Conservation (phyloP, 2,888 invertebrate genomes). For the Didymodactylos carnosus region DNA sequence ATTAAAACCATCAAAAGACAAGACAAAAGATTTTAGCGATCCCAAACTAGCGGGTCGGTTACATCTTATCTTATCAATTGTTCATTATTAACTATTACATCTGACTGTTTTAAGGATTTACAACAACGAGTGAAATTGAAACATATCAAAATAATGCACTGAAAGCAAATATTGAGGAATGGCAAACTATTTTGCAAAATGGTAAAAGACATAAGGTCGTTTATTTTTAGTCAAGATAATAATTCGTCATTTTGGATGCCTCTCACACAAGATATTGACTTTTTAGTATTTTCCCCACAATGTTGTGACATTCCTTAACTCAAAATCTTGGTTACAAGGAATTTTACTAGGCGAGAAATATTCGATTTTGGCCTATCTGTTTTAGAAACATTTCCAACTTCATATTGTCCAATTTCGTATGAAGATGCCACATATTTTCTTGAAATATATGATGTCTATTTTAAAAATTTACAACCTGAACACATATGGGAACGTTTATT, state of each 20-base stretch:
- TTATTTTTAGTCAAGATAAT: no score
- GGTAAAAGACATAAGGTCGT: no score
- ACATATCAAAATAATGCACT: slow-evolving; percentile 21
- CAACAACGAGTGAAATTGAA: slow-evolving; percentile 19
- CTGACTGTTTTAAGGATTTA: slow-evolving; percentile 18
- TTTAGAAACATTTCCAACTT: slow-evolving; percentile 20
- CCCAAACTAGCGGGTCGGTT: slow-evolving; percentile 18
- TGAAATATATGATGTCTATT: not conserved
- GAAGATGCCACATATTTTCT: slow-evolving; percentile 19
- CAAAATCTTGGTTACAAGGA: no score
- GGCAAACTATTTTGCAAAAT: slow-evolving; percentile 20
- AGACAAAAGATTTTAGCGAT: slow-evolving; percentile 21
- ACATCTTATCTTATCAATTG: no score
- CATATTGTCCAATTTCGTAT: slow-evolving; percentile 18
- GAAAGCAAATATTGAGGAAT: slow-evolving; percentile 22
- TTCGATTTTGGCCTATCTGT: not conserved
- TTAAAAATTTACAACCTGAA: not conserved
- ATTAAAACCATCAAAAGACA: slow-evolving; percentile 19
- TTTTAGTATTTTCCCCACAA: no score
- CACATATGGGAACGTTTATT: slow-evolving; percentile 13
- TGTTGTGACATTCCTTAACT: no score
- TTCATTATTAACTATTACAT: no score
- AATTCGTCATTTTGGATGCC: no score
- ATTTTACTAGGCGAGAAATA: no score
- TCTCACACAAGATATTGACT: no score